A percentile compares a stretch with the other conserved stretches of the same genome.
These are phyloP conservation scores for Drosophila lini DNA, from an alignment of 1,140 invertebrate species.

Conservation along the genomic window DNA sequence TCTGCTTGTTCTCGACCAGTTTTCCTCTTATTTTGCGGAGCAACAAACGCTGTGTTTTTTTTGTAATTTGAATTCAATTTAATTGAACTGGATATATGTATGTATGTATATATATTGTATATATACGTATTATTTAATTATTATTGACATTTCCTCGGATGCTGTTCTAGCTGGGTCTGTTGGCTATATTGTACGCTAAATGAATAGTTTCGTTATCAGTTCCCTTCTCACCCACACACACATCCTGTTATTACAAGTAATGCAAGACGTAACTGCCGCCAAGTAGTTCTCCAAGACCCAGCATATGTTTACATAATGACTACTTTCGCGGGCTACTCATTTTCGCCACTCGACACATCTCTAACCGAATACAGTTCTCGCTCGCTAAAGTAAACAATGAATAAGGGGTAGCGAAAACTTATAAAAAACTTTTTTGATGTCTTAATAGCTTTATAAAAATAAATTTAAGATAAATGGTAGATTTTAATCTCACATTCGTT, in stretches of 20 bases:
- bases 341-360: background rate
- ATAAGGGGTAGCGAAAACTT: background rate
- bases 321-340: conserved; percentile 17
- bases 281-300: conserved; percentile 7
- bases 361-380: background rate
- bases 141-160: conserved; percentile 21
- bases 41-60: conserved; percentile 36
- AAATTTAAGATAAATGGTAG: too few relatives aligned
- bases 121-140: conserved; percentile 52
- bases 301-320: conserved; percentile 45
- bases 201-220: conserved; percentile 26
- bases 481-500: too few relatives aligned
- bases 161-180: conserved; percentile 11
- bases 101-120: conserved; percentile 25
- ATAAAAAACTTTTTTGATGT: background rate
- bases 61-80: conserved; percentile 58
- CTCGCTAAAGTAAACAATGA: background rate
- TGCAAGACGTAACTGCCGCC: conserved; percentile 14
- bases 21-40: conserved; percentile 35
- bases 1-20: conserved; percentile 40
- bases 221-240: background rate
- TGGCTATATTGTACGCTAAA: background rate
- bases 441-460: too few relatives aligned
- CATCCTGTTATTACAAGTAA: conserved; percentile 20
- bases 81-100: conserved; percentile 42